Evolutionary conservation across 2,797 vertebrate genomes (phyloP), one percentile per base, ranked within the genome.

Genomic region (Brachymystax lenok): DNA sequence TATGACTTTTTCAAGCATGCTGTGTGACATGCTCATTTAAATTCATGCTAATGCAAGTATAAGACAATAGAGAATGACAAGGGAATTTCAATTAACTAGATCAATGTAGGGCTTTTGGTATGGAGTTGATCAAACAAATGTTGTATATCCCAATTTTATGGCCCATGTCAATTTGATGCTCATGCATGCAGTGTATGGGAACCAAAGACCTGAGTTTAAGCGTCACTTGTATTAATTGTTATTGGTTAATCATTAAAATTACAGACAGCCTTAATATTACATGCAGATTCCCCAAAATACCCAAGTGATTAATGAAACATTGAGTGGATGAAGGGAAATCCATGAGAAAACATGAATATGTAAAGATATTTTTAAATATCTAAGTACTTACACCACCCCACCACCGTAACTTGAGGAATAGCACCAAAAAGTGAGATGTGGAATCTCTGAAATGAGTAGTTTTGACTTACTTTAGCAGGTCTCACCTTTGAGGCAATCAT

Each of bases 401-500:
- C 80, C 80, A 80, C 78, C 71, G 75, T 67, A 27, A 46, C 40
- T 46, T 46, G 40, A 13, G 40, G 40, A 46, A 77, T 71, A 21
- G 56, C 73, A 52, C 68, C 70, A 66, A 46, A 54, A 70, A 83
- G 70, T 46, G 79, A 73, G 69, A 76, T 68, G 27, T 40, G 71
- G 35, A 30, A 69, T 61, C 54, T 78, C 69, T 74, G n/a, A 17
- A 68, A 79, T 75, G 68, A 82, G 30, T 70, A 66, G 78, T 72
- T 70, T 78, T 74, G 76, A 85, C 77, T 78, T 79, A 77, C 63
- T 81, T 75, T 75, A 72, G 69, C 70, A 70, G 61, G 3, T 73
- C 93, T 92, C 87, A 98, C 98, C 96, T 99, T 99, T 79, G 97
- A 96, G 79, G 98, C 96, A 85, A 99, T 99, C 97, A 99, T 97